Conservation (phyloP, 1,140 invertebrate species). For the Maconellicoccus hirsutus region DNA sequence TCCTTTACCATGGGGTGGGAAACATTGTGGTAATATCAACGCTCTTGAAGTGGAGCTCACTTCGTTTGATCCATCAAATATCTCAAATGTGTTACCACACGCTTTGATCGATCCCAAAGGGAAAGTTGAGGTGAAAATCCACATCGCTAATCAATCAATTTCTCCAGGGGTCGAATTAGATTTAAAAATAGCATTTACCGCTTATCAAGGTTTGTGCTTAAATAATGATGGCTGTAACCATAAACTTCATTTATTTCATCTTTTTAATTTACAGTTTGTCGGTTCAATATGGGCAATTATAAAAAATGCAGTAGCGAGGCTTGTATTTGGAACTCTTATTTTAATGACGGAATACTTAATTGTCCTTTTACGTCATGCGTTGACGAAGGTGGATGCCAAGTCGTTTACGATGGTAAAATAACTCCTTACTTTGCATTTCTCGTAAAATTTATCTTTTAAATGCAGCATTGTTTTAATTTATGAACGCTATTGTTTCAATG, state of each 20-base stretch:
- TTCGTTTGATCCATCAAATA: not conserved
- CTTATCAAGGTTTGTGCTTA: slow-evolving; percentile 20
- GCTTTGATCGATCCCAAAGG: slow-evolving; percentile 25
- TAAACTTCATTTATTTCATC: not conserved
- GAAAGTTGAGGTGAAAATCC: slow-evolving; percentile 26
- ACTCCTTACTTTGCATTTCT: no score
- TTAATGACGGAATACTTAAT: slow-evolving; percentile 33
- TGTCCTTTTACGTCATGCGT: slow-evolving; percentile 32
- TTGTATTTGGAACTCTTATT: slow-evolving; percentile 31
- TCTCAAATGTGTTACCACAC: not conserved
- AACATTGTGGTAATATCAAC: slow-evolving; percentile 26
- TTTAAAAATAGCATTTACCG: slow-evolving; percentile 27
- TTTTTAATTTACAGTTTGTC: slow-evolving; percentile 24
- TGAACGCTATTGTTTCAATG: no score
- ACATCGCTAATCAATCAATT: slow-evolving; percentile 23
- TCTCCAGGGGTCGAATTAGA: slow-evolving; percentile 10
- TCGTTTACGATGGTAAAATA: not conserved
- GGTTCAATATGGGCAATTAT: slow-evolving; percentile 23
- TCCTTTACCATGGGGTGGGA: not conserved
- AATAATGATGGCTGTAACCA: not conserved
- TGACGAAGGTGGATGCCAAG: slow-evolving; percentile 31
- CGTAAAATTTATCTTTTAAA: no score
- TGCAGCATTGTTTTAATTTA: no score
- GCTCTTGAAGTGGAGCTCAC: slow-evolving; percentile 7
- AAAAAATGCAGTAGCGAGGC: slow-evolving; percentile 28